These are phyloP conservation scores for Temnothorax ravouxi DNA, from an alignment of 2,888 invertebrate species.

Conservation along the genomic window DNA sequence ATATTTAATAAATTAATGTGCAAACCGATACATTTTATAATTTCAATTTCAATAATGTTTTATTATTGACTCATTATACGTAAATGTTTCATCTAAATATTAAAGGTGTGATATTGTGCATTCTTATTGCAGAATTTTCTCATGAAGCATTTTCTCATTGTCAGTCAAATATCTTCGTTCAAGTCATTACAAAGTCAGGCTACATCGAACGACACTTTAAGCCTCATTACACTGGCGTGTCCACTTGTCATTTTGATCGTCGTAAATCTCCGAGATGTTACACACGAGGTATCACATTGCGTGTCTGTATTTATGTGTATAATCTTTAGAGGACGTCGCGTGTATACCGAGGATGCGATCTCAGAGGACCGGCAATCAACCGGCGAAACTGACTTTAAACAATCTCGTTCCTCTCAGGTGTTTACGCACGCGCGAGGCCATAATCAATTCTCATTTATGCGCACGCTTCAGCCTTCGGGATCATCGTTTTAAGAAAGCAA, in stretches of 20 bases:
- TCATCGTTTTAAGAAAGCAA: conserved; percentile 73
- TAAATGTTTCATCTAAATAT: background rate
- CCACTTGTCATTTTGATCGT: conserved; percentile 43
- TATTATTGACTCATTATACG: background rate
- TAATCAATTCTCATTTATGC: conserved; percentile 73
- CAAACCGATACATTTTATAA: background rate
- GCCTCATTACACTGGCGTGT: conserved; percentile 18
- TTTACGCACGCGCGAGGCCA: conserved; percentile 30
- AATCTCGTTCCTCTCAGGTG: conserved; percentile 59
- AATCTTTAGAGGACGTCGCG: conserved; percentile 56
- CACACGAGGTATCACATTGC: background rate
- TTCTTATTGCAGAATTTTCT: background rate
- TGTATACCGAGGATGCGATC: conserved; percentile 38
- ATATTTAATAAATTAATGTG: conserved; percentile 1
- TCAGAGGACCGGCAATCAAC: conserved; percentile 61
- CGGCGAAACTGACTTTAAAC: conserved; percentile 61
- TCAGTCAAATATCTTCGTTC: conserved; percentile 5
- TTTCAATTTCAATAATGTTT: background rate
- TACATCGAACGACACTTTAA: conserved; percentile 38
- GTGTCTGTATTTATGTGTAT: conserved; percentile 57
- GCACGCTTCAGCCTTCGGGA: conserved; percentile 65
- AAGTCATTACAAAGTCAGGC: conserved; percentile 18
- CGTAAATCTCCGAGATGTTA: conserved; percentile 29
- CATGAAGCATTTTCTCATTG: background rate
- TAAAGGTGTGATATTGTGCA: background rate